Evolutionary conservation across 2,797 vertebrate species (phyloP).

Genomic region (Poecilia velifera): DNA sequence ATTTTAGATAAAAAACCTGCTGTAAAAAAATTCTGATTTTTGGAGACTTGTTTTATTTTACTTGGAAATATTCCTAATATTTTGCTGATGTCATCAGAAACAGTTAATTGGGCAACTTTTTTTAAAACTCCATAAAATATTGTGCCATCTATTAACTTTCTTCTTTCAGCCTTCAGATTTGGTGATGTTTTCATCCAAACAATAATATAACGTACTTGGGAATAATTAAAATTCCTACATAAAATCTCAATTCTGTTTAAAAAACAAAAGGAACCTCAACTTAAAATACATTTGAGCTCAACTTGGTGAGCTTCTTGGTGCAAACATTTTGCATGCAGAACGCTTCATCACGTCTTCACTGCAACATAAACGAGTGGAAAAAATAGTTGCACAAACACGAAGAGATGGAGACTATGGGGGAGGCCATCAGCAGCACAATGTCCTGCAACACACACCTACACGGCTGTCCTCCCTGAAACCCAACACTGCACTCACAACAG

Average conservation of each 20-base stretch:
- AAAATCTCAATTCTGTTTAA: background rate
- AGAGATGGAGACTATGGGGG: background rate
- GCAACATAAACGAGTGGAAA: background rate
- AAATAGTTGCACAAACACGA: slow-evolving; percentile 25
- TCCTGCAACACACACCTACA: slow-evolving; percentile 56
- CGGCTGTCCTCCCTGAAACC: slow-evolving; percentile 75
- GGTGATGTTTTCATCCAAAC: background rate
- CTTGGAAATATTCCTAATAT: background rate
- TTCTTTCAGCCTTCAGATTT: background rate
- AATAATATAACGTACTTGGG: background rate
- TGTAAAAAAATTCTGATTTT: background rate
- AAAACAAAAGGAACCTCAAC: too few relatives aligned
- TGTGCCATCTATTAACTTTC: background rate
- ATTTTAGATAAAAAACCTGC: background rate
- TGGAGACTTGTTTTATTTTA: background rate
- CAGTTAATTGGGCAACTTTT: background rate
- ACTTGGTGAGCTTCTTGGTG: background rate
- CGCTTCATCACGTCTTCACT: background rate
- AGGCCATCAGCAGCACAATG: slow-evolving; percentile 40
- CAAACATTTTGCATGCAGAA: background rate
- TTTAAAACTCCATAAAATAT: background rate
- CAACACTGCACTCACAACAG: slow-evolving; percentile 56
- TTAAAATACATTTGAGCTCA: background rate
- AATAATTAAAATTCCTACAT: background rate
- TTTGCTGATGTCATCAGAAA: background rate